Percentiles rank a stretch among this genome's conserved stretches.
phyloP scores from a whole-genome alignment of 2,797 vertebrate genomes.

The Tragopan temminckii region DNA sequence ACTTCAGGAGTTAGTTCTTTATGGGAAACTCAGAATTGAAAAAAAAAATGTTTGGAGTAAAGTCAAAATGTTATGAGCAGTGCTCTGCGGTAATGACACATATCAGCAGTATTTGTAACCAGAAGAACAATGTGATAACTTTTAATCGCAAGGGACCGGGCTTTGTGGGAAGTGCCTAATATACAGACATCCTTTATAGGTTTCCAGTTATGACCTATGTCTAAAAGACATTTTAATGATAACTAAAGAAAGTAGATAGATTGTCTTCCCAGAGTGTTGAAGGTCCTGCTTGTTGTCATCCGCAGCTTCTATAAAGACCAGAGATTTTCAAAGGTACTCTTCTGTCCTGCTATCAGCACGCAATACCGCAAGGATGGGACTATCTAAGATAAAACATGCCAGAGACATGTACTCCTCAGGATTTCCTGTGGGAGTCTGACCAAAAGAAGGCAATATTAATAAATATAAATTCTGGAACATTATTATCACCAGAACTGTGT shows the following conservation, averaged over 20 bases:
- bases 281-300: constrained; percentile 87
- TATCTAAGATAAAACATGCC: constrained; percentile 83
- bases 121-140: constrained; percentile 87
- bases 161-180: constrained; percentile 85
- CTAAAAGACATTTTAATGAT: constrained; percentile 88
- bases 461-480: constrained; percentile 85
- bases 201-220: constrained; percentile 87
- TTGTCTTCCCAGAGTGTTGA: constrained; percentile 87
- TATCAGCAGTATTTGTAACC: constrained; percentile 85
- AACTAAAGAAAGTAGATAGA: constrained; percentile 85
- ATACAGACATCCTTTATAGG: constrained; percentile 87
- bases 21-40: constrained; percentile 71
- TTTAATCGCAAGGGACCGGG: constrained; percentile 81
- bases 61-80: constrained; percentile 83
- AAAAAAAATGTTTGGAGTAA: constrained; percentile 76
- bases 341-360: constrained; percentile 78
- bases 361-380: constrained; percentile 80
- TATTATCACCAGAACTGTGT: constrained; percentile 77
- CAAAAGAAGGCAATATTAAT: constrained; percentile 85
- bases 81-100: constrained; percentile 84
- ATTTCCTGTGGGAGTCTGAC: constrained; percentile 86
- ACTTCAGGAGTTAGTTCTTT: constrained; percentile 70
- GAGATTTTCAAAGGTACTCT: constrained; percentile 84
- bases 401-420: constrained; percentile 81
- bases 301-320: constrained; percentile 82